Evolutionary conservation across 2,888 invertebrate species (phyloP).

Genomic region (Tricholauxania praeusta): DNA sequence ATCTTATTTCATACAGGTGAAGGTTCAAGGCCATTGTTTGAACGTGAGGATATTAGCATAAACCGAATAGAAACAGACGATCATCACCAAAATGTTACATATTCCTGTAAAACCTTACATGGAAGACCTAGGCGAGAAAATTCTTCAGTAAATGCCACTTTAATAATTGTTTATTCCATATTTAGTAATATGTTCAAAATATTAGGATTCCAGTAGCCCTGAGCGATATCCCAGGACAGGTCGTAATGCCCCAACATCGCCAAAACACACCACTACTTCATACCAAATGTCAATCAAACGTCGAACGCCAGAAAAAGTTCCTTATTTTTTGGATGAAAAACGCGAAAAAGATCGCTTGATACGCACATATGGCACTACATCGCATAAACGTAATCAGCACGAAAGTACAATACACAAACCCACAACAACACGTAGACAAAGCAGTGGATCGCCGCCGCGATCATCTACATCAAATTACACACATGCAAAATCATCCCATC

Average conservation of each 20-base stretch:
- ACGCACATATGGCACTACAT: constrained; percentile 42
- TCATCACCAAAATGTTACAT: not conserved
- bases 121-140: not conserved
- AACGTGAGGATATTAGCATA: constrained; percentile 46
- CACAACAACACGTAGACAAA: constrained; percentile 1
- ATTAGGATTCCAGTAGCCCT: constrained; percentile 42
- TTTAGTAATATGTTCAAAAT: constrained; percentile 16
- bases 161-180: constrained; percentile 1
- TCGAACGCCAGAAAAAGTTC: constrained; percentile 45
- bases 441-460: constrained; percentile 34
- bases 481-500: not conserved
- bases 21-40: constrained; percentile 50
- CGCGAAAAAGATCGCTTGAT: constrained; percentile 50
- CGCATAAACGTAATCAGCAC: constrained; percentile 1
- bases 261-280: not conserved
- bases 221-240: constrained; percentile 33
- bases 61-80: constrained; percentile 29
- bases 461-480: constrained; percentile 30
- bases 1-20: constrained; percentile 46
- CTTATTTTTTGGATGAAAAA: constrained; percentile 49
- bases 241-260: constrained; percentile 1
- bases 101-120: not conserved
- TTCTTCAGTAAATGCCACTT: constrained; percentile 42
- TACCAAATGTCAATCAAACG: constrained; percentile 27
- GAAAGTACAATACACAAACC: not conserved